Percentiles rank a stretch among this genome's conserved stretches.
phyloP scores from a whole-genome alignment of 2,888 invertebrate genomes.

The Plemyria rubiginata region DNA sequence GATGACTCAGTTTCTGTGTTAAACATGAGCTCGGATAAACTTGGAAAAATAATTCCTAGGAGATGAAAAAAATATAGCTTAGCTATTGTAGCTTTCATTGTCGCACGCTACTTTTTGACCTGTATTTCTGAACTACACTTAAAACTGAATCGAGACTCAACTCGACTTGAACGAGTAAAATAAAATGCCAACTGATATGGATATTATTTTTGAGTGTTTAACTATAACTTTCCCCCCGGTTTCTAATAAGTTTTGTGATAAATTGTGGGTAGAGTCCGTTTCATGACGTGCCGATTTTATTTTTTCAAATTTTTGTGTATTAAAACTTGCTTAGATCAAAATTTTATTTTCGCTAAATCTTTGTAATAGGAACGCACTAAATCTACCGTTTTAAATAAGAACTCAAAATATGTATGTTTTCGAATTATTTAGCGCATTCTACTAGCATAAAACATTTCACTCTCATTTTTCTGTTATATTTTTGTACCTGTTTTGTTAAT shows the following conservation, averaged over 20 bases:
- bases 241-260: too few species aligned
- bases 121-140: slow-evolving; percentile 2
- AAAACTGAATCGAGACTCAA: slow-evolving; percentile 6
- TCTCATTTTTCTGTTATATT: slow-evolving; percentile 1
- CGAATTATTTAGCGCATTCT: neutral
- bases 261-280: too few species aligned
- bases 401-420: too few species aligned
- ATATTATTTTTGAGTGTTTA: neutral
- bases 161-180: neutral
- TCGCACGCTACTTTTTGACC: neutral
- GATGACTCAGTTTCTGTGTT: too few species aligned
- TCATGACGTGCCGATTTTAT: too few species aligned
- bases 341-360: too few species aligned
- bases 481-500: slow-evolving; percentile 15
- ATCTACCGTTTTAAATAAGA: too few species aligned
- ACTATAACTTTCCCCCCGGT: neutral
- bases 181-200: neutral
- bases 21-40: too few species aligned
- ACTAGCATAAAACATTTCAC: neutral
- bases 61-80: neutral
- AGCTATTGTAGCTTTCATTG: neutral
- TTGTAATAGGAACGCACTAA: too few species aligned
- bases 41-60: too few species aligned
- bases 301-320: too few species aligned
- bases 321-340: too few species aligned